Conservation (phyloP, 2,113 vertebrate genomes). For the Octodon degus region DNA sequence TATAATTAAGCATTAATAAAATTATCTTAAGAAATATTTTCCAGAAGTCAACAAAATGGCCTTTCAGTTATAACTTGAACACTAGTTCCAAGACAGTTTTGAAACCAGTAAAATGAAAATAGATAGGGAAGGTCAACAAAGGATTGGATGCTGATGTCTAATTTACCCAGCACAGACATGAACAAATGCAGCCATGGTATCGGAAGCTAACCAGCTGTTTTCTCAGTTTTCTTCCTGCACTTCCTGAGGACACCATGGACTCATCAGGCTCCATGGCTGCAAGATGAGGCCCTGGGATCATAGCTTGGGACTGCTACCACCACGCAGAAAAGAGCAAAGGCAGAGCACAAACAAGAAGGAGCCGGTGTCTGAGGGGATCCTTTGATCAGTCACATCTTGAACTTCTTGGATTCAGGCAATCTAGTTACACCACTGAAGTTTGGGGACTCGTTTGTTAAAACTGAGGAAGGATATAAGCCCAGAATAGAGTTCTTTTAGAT, state of each 20-base stretch:
- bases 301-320: background rate
- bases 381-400: background rate
- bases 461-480: background rate
- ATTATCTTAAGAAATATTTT: background rate
- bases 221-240: background rate
- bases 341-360: background rate
- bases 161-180: background rate
- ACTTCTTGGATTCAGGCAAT: background rate
- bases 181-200: background rate
- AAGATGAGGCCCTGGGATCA: too few species aligned
- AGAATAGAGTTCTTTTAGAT: background rate
- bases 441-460: background rate
- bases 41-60: background rate
- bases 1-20: background rate
- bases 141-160: background rate
- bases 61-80: background rate
- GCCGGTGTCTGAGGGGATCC: rapidly evolving
- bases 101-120: slow-evolving; percentile 33
- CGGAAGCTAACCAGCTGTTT: background rate
- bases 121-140: background rate
- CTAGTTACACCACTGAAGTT: background rate
- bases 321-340: background rate
- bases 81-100: background rate
- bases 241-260: background rate
- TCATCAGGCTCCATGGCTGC: background rate